Conservation (phyloP, 1,140 invertebrate genomes). For the Drosophila navojoa region DNA sequence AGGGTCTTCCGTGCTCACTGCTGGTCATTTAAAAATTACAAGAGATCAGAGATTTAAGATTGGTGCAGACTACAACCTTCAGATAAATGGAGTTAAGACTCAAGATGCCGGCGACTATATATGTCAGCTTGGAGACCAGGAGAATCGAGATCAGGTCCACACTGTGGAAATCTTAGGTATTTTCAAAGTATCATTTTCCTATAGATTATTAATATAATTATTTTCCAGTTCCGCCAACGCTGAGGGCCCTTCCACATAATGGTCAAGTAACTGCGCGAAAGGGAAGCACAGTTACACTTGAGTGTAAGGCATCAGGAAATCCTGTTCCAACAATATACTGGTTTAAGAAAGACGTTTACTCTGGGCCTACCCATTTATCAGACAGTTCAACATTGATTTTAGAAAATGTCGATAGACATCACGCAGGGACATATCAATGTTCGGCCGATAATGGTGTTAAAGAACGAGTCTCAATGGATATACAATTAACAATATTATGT, state of each 20-base stretch:
- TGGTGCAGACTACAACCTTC: constrained; percentile 86
- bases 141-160: constrained; percentile 85
- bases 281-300: constrained; percentile 86
- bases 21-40: constrained; percentile 87
- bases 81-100: constrained; percentile 86
- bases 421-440: constrained; percentile 87
- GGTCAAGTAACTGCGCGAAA: constrained; percentile 85
- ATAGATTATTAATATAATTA: background rate
- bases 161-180: constrained; percentile 85
- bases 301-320: constrained; percentile 86
- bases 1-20: constrained; percentile 86
- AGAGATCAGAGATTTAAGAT: constrained; percentile 86
- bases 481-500: constrained; percentile 86
- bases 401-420: constrained; percentile 86
- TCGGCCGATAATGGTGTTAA: constrained; percentile 88
- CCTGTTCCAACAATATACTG: constrained; percentile 84
- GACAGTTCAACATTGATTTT: constrained; percentile 86
- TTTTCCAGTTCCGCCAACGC: constrained; percentile 84
- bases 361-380: constrained; percentile 80
- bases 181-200: background rate
- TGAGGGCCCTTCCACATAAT: constrained; percentile 84
- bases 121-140: constrained; percentile 85
- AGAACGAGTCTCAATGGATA: constrained; percentile 86
- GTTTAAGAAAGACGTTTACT: constrained; percentile 83
- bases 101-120: constrained; percentile 85